A percentile compares a stretch with the other conserved stretches of the same genome.
Conservation (phyloP, 2,797 vertebrate species). For the Chloroceryle inda region DNA sequence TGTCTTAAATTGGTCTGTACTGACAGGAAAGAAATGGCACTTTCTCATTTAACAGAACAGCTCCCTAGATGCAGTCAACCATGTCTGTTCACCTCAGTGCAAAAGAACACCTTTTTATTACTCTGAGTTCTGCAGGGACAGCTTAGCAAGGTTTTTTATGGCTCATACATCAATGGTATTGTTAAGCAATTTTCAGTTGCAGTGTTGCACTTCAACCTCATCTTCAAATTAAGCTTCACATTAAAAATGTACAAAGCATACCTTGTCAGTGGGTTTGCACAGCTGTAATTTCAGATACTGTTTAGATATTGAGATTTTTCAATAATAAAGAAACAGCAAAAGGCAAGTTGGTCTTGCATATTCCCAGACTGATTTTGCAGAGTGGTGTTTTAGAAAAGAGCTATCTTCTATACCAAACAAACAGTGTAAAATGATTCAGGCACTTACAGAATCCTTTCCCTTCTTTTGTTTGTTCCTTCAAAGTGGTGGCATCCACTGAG, state of each 20-base stretch:
- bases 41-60: conserved; percentile 73
- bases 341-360: background rate
- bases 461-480: background rate
- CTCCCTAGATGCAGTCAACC: conserved; percentile 73
- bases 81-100: conserved; percentile 74
- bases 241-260: conserved; percentile 64
- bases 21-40: conserved; percentile 68
- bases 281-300: conserved; percentile 5
- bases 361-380: background rate
- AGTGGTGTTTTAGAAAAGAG: background rate
- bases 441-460: background rate
- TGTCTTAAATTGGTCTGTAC: conserved; percentile 64
- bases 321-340: background rate
- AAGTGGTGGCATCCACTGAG: background rate
- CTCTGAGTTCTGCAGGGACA: conserved; percentile 72
- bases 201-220: conserved; percentile 57
- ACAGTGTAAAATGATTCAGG: background rate
- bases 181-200: conserved; percentile 74
- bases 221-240: conserved; percentile 68
- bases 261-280: conserved; percentile 35
- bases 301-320: conserved; percentile 21
- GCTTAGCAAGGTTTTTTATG: conserved; percentile 72
- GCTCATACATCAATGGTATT: conserved; percentile 74
- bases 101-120: conserved; percentile 75
- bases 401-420: background rate